These are phyloP conservation scores for Pygocentrus nattereri DNA, from an alignment of 2,797 vertebrate genomes.

Conservation along the genomic window DNA sequence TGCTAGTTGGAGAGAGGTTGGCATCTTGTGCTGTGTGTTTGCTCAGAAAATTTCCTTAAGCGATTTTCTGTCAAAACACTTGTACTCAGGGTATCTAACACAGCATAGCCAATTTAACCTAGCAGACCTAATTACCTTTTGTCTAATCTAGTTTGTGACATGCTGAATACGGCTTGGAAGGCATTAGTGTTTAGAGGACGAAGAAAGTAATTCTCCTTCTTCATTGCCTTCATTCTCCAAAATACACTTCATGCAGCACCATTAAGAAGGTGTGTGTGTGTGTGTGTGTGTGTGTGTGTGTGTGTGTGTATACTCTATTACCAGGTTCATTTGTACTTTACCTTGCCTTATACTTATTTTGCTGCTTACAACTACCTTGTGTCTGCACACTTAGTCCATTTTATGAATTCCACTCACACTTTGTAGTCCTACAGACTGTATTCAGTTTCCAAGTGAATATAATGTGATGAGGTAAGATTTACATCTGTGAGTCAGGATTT, in stretches of 20 bases:
- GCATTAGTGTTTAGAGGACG: neutral
- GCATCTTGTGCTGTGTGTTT: slow-evolving; percentile 21
- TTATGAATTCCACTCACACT: too few species aligned
- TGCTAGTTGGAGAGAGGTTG: slow-evolving; percentile 31
- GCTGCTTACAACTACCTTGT: too few species aligned
- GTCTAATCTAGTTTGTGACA: slow-evolving; percentile 32
- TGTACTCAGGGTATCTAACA: slow-evolving; percentile 12
- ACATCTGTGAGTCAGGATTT: neutral
- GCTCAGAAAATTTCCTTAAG: slow-evolving; percentile 46
- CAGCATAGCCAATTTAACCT: slow-evolving; percentile 6
- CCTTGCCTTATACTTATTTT: too few species aligned
- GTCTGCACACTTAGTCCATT: too few species aligned
- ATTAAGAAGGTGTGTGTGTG: too few species aligned
- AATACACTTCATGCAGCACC: neutral
- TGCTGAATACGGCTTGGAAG: neutral
- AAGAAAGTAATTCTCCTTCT: neutral
- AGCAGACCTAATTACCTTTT: slow-evolving; percentile 31
- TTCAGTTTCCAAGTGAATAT: too few species aligned
- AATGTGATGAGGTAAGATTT: neutral
- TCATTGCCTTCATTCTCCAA: neutral
- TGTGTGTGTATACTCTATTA: too few species aligned
- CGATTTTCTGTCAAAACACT: slow-evolving; percentile 51
- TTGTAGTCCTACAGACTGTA: too few species aligned
- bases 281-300: too few species aligned
- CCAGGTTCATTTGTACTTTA: too few species aligned